These are phyloP conservation scores for Lasioglossum zephyrum DNA, from an alignment of 2,888 invertebrate genomes.

Conservation along the genomic window DNA sequence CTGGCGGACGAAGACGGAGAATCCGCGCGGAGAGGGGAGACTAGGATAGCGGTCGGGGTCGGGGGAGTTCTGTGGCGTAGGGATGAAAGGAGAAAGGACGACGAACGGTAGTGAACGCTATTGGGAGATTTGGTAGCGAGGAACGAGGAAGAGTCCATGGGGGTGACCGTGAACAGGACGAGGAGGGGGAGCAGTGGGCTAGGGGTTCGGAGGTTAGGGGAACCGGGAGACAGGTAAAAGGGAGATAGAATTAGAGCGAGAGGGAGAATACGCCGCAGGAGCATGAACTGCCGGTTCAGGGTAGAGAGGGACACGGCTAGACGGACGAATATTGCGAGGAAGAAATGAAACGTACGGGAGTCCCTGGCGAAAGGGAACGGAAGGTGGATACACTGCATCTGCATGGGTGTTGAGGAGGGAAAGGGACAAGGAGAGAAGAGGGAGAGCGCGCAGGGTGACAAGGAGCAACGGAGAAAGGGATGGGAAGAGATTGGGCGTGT, in stretches of 20 bases:
- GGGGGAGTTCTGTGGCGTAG: not conserved
- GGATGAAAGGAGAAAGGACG: conserved; percentile 29
- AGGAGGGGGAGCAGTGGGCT: conserved; percentile 27
- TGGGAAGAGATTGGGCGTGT: conserved; percentile 54
- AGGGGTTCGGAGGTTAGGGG: conserved; percentile 16
- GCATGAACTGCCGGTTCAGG: not conserved
- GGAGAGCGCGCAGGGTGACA: conserved; percentile 36
- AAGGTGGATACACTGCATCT: conserved; percentile 45
- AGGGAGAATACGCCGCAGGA: conserved; percentile 13
- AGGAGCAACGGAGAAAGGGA: conserved; percentile 44
- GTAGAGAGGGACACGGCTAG: conserved; percentile 47
- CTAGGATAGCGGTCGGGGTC: not conserved
- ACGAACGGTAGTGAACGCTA: conserved; percentile 25
- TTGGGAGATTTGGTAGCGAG: conserved; percentile 50
- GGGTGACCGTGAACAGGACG: conserved; percentile 32
- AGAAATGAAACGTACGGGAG: conserved; percentile 45
- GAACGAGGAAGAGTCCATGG: conserved; percentile 37
- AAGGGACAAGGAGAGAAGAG: conserved; percentile 48
- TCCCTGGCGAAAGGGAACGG: conserved; percentile 39
- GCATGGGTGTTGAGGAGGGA: conserved; percentile 55
- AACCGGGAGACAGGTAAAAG: conserved; percentile 39
- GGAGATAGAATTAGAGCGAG: not conserved
- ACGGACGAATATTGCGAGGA: conserved; percentile 55
- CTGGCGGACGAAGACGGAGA: not conserved
- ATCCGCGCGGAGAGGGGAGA: not conserved